Percentiles rank a stretch among this genome's conserved stretches.
Evolutionary conservation across 2,113 vertebrate genomes (phyloP).

Genomic region (Oncorhynchus tshawytscha): DNA sequence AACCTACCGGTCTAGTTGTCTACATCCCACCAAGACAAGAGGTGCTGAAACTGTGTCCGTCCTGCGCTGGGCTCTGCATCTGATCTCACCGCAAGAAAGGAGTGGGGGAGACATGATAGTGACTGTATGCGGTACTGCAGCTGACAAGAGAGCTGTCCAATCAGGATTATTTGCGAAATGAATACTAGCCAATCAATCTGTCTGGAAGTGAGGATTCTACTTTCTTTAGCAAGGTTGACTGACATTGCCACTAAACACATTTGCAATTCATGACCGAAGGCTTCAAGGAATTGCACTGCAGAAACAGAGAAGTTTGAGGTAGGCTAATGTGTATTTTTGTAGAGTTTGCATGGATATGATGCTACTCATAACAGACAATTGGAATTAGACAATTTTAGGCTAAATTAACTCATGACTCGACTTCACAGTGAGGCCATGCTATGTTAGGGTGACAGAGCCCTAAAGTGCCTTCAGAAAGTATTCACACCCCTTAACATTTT

Average conservation of each 20-base stretch:
- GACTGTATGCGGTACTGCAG: neutral
- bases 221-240: conserved; percentile 27
- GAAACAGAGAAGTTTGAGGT: neutral
- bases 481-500: too few relatives aligned
- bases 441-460: too few relatives aligned
- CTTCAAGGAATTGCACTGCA: neutral
- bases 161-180: conserved; percentile 29
- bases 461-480: too few relatives aligned
- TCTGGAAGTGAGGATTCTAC: conserved; percentile 6
- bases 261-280: neutral
- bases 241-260: neutral
- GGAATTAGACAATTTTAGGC: too few relatives aligned
- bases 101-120: conserved; percentile 1
- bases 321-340: too few relatives aligned
- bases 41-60: conserved; percentile 23
- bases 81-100: conserved; percentile 17
- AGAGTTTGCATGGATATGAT: too few relatives aligned
- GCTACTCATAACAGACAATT: too few relatives aligned
- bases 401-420: too few relatives aligned
- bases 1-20: conserved; percentile 40
- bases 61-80: conserved; percentile 16
- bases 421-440: too few relatives aligned
- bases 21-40: conserved; percentile 12
- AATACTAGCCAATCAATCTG: conserved; percentile 49
- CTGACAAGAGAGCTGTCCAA: conserved; percentile 48